phyloP scores from a whole-genome alignment of 2,797 vertebrate species.

The Sebastolobus alascanus region DNA sequence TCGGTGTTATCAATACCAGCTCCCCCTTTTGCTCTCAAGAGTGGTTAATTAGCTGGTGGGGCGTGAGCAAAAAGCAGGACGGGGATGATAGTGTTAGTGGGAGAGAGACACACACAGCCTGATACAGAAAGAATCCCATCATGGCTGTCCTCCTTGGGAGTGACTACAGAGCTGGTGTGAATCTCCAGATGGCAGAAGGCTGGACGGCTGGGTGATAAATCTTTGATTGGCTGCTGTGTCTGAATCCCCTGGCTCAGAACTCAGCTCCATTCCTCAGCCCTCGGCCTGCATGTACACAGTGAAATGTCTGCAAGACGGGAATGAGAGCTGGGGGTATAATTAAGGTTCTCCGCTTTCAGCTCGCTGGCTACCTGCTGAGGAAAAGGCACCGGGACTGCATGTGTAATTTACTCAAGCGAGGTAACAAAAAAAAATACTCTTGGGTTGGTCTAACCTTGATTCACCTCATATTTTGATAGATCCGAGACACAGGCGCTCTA shows the following conservation, averaged over 20 bases:
- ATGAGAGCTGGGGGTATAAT: conserved; percentile 59
- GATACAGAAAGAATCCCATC: conserved; percentile 63
- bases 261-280: conserved; percentile 50
- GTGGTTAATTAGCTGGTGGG: conserved; percentile 53
- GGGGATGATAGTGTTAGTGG: conserved; percentile 43
- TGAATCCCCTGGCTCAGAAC: conserved; percentile 72
- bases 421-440: conserved; percentile 30
- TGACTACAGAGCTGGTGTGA: conserved; percentile 62
- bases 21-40: conserved; percentile 40
- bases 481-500: conserved; percentile 23
- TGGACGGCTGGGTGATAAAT: conserved; percentile 76
- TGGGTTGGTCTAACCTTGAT: conserved; percentile 42
- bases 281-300: conserved; percentile 45
- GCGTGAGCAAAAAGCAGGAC: conserved; percentile 35
- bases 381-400: conserved; percentile 24
- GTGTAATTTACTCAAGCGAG: conserved; percentile 46
- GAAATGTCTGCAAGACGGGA: conserved; percentile 53
- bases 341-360: conserved; percentile 56
- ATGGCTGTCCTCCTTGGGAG: conserved; percentile 52
- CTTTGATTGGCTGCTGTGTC: conserved; percentile 80
- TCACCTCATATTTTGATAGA: conserved; percentile 42
- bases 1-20: conserved; percentile 46
- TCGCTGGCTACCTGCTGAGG: conserved; percentile 57
- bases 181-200: conserved; percentile 76
- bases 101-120: conserved; percentile 20